A percentile compares a stretch with the other conserved stretches of the same genome.
These are phyloP conservation scores for Madoqua kirkii DNA, from an alignment of 2,113 vertebrate species.

Conservation along the genomic window DNA sequence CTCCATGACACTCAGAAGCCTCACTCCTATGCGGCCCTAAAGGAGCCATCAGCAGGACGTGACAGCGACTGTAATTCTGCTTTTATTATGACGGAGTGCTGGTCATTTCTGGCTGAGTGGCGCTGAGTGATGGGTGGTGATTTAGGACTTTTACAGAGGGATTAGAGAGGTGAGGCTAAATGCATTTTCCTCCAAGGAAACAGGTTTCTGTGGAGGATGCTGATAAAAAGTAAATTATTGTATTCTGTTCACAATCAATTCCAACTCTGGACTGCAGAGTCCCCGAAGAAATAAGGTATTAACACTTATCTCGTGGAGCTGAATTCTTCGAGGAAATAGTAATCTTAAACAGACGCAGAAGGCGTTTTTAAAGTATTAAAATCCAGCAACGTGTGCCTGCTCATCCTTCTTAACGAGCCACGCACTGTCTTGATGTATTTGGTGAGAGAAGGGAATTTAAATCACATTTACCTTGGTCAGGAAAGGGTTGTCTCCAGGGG, in stretches of 20 bases:
- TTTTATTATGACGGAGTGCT: conserved; percentile 46
- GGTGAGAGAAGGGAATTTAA: conserved; percentile 11
- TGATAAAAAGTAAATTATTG: conserved; percentile 83
- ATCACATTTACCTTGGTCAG: not conserved
- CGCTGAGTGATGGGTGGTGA: conserved; percentile 66
- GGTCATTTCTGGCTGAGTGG: conserved; percentile 68
- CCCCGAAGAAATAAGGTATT: conserved; percentile 74
- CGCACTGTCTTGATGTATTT: not conserved
- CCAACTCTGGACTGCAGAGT: conserved; percentile 69
- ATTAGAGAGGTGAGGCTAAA: conserved; percentile 70
- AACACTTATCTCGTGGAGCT: conserved; percentile 67
- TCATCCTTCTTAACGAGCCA: conserved; percentile 26
- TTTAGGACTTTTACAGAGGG: conserved; percentile 65
- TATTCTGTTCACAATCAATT: conserved; percentile 75
- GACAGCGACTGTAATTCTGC: conserved; percentile 48
- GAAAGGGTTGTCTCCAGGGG: not conserved
- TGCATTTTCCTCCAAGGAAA: conserved; percentile 74
- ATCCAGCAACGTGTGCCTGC: rapidly evolving
- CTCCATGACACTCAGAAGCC: not conserved
- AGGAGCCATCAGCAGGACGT: conserved; percentile 56
- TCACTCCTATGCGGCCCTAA: conserved; percentile 36
- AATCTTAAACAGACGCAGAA: conserved; percentile 59
- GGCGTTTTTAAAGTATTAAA: conserved; percentile 7
- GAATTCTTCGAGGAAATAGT: conserved; percentile 73
- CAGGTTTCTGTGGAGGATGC: conserved; percentile 71